Conservation (phyloP, 2,113 vertebrate genomes). For the Plecturocebus donacophilus region DNA sequence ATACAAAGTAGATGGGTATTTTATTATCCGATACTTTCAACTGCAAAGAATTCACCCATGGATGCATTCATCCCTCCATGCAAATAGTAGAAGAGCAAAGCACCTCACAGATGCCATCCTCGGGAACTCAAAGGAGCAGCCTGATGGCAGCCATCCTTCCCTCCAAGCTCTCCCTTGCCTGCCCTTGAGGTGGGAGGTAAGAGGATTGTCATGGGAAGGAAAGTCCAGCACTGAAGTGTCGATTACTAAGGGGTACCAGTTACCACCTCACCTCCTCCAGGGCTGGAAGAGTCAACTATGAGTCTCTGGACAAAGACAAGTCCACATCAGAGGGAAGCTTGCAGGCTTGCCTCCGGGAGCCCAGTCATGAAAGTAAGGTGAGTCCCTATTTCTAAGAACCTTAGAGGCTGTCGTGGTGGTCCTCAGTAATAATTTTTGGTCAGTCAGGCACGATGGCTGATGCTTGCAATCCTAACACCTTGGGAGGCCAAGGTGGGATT, state of each 20-base stretch:
- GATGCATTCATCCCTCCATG: background rate
- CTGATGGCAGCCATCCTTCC: rapidly evolving
- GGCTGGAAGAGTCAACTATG: background rate
- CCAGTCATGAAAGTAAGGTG: rapidly evolving
- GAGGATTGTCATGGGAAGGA: background rate
- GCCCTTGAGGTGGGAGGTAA: background rate
- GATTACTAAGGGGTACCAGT: rapidly evolving
- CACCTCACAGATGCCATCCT: background rate
- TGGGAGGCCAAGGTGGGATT: too few species aligned
- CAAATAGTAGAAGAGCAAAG: background rate
- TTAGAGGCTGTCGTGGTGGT: background rate
- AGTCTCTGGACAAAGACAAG: background rate
- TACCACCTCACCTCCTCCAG: background rate
- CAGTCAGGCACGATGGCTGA: too few species aligned
- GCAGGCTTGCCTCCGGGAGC: background rate
- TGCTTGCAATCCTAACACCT: too few species aligned
- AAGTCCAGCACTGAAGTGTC: background rate
- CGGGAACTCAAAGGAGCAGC: background rate
- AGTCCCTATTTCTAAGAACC: background rate
- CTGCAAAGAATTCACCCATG: background rate
- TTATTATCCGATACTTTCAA: background rate
- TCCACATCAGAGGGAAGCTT: background rate
- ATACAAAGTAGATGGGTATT: background rate
- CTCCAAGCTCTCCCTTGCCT: background rate
- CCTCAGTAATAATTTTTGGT: background rate